Evolutionary conservation across 2,888 invertebrate genomes (phyloP).

Genomic region (Micoletzkya japonica): DNA sequence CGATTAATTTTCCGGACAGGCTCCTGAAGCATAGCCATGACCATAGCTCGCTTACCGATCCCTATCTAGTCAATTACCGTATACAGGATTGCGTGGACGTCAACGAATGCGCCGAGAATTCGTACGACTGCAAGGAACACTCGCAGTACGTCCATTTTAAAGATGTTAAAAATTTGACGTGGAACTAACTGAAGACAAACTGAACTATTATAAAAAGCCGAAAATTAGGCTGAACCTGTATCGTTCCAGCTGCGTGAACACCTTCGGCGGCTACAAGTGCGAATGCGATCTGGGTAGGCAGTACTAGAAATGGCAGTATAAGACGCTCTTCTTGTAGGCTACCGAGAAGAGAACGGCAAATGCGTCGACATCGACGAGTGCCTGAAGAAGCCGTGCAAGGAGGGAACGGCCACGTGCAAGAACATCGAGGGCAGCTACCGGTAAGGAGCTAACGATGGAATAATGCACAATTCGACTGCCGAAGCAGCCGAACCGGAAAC

Average conservation of each 20-base stretch:
- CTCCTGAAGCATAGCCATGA: too few species aligned
- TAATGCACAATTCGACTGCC: too few species aligned
- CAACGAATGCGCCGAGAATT: conserved; percentile 20
- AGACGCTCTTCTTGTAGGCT: neutral
- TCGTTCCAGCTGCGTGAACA: conserved; percentile 25
- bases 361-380: conserved; percentile 27
- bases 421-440: conserved; percentile 14
- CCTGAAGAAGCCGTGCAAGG: conserved; percentile 10
- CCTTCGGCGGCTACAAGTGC: conserved; percentile 20
- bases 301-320: neutral
- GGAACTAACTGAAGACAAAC: too few species aligned
- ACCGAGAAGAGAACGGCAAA: neutral
- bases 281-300: conserved; percentile 10
- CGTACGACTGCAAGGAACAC: conserved; percentile 18
- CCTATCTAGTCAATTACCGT: too few species aligned
- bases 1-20: too few species aligned
- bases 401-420: conserved; percentile 1
- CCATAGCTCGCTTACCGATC: too few species aligned
- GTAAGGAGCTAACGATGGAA: too few species aligned
- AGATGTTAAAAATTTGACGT: neutral
- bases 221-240: too few species aligned
- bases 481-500: too few species aligned
- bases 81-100: conserved; percentile 15
- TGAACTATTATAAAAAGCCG: too few species aligned
- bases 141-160: neutral